Evolutionary conservation across 2,113 vertebrate species (phyloP).

Genomic region (Micronycteris hirsuta): DNA sequence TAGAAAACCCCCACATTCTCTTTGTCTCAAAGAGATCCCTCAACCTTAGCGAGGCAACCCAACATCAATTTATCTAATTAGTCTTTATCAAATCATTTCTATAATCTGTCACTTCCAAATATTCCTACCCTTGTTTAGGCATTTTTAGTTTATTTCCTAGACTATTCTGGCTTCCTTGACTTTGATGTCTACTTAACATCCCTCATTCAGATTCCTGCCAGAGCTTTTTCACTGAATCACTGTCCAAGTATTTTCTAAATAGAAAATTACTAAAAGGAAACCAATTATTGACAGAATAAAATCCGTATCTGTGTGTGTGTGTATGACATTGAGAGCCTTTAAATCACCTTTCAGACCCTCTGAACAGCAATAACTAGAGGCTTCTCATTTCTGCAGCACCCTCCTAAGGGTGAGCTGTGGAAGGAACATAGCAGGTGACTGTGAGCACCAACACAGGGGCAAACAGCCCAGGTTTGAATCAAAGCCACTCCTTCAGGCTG

Average conservation of each 20-base stretch:
- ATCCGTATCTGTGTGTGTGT: background rate
- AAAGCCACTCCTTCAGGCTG: background rate
- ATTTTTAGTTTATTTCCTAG: background rate
- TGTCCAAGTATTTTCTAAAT: background rate
- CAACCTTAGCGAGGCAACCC: background rate
- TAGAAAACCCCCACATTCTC: background rate
- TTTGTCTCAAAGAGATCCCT: background rate
- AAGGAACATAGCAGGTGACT: background rate
- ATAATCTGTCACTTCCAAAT: background rate
- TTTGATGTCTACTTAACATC: conserved; percentile 9
- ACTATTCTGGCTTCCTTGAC: background rate
- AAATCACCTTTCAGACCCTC: background rate
- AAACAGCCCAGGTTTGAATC: background rate
- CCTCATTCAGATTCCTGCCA: background rate
- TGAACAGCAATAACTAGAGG: background rate
- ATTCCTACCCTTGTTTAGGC: background rate
- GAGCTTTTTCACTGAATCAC: background rate
- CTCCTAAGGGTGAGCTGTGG: background rate
- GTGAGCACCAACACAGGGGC: background rate
- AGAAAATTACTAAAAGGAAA: background rate
- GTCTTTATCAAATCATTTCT: background rate
- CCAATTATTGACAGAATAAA: background rate
- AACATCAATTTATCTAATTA: background rate
- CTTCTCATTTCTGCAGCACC: background rate
- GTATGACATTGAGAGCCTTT: background rate